Evolutionary conservation across 2,888 invertebrate genomes (phyloP).

Genomic region (Philonicus albiceps): DNA sequence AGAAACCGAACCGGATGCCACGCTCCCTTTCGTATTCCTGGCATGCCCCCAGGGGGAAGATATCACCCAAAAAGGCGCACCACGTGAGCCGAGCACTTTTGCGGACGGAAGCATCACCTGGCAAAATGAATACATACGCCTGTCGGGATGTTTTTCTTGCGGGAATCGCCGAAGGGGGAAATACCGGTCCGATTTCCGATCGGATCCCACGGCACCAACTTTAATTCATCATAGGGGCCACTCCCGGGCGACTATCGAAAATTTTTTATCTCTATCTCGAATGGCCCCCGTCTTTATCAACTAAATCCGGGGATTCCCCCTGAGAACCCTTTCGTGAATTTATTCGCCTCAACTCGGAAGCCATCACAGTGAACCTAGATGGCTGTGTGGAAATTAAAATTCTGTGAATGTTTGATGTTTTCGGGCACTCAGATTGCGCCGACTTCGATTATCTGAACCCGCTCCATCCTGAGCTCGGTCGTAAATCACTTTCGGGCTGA

Average conservation of each 20-base stretch:
- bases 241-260: not conserved
- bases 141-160: not conserved
- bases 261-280: not conserved
- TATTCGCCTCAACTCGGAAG: not conserved
- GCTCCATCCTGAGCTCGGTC: not conserved
- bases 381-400: conserved; percentile 12
- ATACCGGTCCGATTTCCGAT: not conserved
- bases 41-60: not conserved
- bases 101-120: not conserved
- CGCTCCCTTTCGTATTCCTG: not conserved
- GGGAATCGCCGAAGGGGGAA: not conserved
- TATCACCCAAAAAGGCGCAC: not conserved
- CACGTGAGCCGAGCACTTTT: not conserved
- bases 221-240: conserved; percentile 18
- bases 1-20: not conserved
- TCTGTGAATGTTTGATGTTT: not conserved
- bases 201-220: not conserved
- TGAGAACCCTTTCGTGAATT: not conserved
- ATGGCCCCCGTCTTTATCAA: not conserved
- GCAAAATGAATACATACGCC: conserved; percentile 1
- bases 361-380: not conserved
- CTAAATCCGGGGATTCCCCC: not conserved
- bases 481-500: not conserved
- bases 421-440: not conserved
- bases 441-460: not conserved